Evolutionary conservation across 2,797 vertebrate genomes (phyloP), one percentile per base, ranked within the genome.

Genomic region (Muscicapa comitata): DNA sequence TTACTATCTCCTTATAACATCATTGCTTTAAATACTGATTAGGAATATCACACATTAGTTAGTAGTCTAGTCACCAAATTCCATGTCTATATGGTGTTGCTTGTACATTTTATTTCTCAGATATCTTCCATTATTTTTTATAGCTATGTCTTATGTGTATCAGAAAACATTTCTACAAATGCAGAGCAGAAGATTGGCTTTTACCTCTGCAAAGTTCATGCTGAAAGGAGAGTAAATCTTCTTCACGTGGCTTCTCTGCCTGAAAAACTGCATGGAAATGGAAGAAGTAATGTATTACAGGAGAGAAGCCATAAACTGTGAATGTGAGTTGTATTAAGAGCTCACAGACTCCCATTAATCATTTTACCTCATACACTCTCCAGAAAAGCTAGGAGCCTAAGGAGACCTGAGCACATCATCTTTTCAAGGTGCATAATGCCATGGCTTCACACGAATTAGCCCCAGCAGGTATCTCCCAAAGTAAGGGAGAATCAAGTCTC

Each of bases 221-320:
- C 7, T 57, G 54, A 84, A 86, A 81, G n/a, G 37, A 29, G 82
- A 73, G 25, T 9, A 73, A 88, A n/a, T 43, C 29, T 66, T 73
- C 33, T 74, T 67, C 58, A 47, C 20, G 6, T 43, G 33, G 29
- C 58, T 86, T 82, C 48, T 88, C n/a, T 57, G 35, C 14, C 71
- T 92, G 71, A 87, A 85, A 93, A 91, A 71, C 42, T 85, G 33
- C 25, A 15, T 38, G 48, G 74, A 71, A 82, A 57, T 28, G 25
- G n/a, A 88, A 29, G 43, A 84, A 93, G 42, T 31, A 47, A 72
- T 38, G 12, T 28, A 59, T 53, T 89, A 35, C 66, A 73, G 23
- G 19, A 42, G 3, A 85, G 58, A 79, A 88, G 38, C 17, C 14
- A 50, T 68, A 88, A 88, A 74, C 58, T 31, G 29, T 47, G 57